Evolutionary conservation across 2,797 vertebrate genomes (phyloP), one percentile per base, ranked within the genome.

Genomic region (Acanthurus tractus): DNA sequence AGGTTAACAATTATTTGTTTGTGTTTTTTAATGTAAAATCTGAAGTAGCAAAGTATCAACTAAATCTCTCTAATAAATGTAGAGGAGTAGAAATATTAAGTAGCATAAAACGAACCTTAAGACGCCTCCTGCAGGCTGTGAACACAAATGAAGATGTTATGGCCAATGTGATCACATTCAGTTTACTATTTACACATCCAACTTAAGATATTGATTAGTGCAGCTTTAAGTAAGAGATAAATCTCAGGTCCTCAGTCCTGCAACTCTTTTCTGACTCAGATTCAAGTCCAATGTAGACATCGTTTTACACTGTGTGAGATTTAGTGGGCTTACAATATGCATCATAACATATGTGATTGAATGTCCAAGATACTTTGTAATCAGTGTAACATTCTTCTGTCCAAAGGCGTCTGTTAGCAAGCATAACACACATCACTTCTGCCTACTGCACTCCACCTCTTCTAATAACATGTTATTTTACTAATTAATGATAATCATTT

Each of bases 401-500:
- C 38, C 38, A 40, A 40, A 6, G 44, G 2, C 23, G 29, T 14
- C 49, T 38, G 14, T 61, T 38, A 64, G 59, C 65, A 53, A 7
- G 48, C 29, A 25, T 6, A 55, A 14, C 54, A 34, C 38, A 15
- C 8, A 9, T 46, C 49, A 48, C 45, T 46, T 0, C 59, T 45
- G 50, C 52, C 50, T 40, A 0, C 59, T 59, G 55, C 56, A 13
- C 0, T 0, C 29, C 13, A 23, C 29, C 7, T 23, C 57, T 14
- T 61, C 34, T 59, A 5, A 57, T 64, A 53, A 46, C 66, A 54
- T 63, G 40, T 70, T 38, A 40, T 59, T 62, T 49, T 62, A n/a
- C 53, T 73, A 73, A 78, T 82, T 49, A 78, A 75, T 65, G 52
- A 78, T 78, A 53, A 57, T 67, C 70, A 55, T 12, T 72, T 62